Evolutionary conservation across 2,888 invertebrate genomes (phyloP).

Genomic region (Platycheirus rosarum): DNA sequence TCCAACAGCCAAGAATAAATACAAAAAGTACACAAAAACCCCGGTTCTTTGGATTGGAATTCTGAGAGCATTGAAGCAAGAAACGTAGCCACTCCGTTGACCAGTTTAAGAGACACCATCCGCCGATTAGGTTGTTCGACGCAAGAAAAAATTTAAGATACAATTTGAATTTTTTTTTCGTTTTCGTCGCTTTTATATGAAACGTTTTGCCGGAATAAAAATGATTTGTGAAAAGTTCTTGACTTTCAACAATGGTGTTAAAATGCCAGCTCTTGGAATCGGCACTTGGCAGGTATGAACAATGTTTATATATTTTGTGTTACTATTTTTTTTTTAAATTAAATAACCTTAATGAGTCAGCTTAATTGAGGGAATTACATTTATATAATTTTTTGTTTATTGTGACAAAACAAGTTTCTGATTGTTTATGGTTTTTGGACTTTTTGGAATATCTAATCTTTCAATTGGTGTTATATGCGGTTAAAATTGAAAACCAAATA

Average conservation of each 20-base stretch:
- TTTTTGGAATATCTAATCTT: no score
- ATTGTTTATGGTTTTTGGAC: not conserved
- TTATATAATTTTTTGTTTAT: not conserved
- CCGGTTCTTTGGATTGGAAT: not conserved
- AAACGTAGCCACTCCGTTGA: not conserved
- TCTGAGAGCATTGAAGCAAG: slow-evolving; percentile 2
- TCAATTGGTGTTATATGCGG: no score
- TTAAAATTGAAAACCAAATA: no score
- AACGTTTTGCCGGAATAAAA: slow-evolving; percentile 50
- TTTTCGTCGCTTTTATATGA: slow-evolving; percentile 30
- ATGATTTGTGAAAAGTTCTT: slow-evolving; percentile 79
- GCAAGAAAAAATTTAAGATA: slow-evolving; percentile 6
- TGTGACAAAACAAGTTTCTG: not conserved
- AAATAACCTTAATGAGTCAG: not conserved
- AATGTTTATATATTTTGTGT: not conserved
- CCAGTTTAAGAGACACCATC: slow-evolving; percentile 44
- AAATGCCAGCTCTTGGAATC: slow-evolving; percentile 89
- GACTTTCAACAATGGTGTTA: slow-evolving; percentile 84
- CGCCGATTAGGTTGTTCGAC: slow-evolving; percentile 24
- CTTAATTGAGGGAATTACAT: not conserved
- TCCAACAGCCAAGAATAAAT: not conserved
- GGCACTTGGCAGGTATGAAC: slow-evolving; percentile 90
- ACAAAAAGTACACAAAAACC: not conserved
- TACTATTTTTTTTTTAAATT: not conserved
- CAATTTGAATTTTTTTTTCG: not conserved